Evolutionary conservation across 1,140 invertebrate species (phyloP).

Genomic region (Lucilia sericata): DNA sequence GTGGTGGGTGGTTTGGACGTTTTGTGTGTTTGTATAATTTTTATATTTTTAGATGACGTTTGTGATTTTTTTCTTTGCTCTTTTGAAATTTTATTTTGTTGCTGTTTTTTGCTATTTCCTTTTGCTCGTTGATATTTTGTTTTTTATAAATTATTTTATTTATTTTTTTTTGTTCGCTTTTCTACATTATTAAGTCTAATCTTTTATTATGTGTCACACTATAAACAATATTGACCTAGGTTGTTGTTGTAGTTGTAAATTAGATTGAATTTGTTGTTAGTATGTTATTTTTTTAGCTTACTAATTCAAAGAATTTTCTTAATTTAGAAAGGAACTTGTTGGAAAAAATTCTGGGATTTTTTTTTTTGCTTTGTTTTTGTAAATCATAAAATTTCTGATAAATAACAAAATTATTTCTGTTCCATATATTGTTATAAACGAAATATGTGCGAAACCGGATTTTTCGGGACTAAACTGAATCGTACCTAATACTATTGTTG

Average conservation of each 20-base stretch:
- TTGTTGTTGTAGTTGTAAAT: conserved; percentile 49
- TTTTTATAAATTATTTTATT: background rate
- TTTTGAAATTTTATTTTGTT: conserved; percentile 3
- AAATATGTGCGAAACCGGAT: too few species aligned
- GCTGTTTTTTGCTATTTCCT: conserved; percentile 2
- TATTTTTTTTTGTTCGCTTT: background rate
- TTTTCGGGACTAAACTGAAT: too few species aligned
- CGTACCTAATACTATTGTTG: too few species aligned
- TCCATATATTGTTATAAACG: too few species aligned
- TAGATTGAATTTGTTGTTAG: background rate
- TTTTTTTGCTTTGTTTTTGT: too few species aligned
- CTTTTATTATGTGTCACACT: conserved; percentile 55
- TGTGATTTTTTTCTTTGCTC: background rate
- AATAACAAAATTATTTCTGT: too few species aligned
- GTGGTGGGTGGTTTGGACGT: background rate
- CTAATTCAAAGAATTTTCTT: conserved; percentile 6
- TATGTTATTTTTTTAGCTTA: conserved; percentile 11
- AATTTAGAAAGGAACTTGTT: too few species aligned
- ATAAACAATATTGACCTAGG: conserved; percentile 68
- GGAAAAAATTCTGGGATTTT: too few species aligned
- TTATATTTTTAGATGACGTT: background rate
- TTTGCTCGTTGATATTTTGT: background rate
- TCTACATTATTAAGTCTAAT: conserved; percentile 28
- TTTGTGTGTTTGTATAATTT: background rate
- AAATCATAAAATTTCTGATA: too few species aligned